Conservation (phyloP, 2,888 invertebrate species). For the Phortica magna region DNA sequence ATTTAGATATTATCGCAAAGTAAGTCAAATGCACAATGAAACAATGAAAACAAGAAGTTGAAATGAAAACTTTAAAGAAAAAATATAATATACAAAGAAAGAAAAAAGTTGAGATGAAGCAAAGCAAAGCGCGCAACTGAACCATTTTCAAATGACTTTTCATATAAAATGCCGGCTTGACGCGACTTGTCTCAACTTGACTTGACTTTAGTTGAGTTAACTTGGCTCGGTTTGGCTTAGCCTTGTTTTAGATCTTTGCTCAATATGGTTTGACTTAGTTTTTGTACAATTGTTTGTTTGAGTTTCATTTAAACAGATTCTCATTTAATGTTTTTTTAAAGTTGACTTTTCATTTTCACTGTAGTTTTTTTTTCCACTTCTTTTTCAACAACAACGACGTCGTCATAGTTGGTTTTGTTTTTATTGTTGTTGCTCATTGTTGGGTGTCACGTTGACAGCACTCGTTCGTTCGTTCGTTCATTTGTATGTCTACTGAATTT, state of each 20-base stretch:
- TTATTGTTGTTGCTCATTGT: constrained; percentile 61
- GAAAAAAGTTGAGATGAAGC: background rate
- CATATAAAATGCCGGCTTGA: background rate
- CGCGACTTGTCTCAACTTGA: background rate
- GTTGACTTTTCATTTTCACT: constrained; percentile 53
- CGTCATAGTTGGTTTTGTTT: constrained; percentile 50
- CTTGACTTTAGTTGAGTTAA: background rate
- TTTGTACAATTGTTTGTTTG: background rate
- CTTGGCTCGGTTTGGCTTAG: constrained; percentile 12
- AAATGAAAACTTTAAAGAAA: background rate
- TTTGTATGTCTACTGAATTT: background rate
- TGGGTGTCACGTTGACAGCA: constrained; percentile 52
- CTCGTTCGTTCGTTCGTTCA: constrained; percentile 9
- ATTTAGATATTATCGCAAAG: constrained; percentile 78
- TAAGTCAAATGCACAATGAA: constrained; percentile 61
- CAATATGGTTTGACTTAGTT: constrained; percentile 28
- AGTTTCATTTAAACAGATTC: constrained; percentile 3
- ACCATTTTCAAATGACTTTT: background rate
- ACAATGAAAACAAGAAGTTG: background rate
- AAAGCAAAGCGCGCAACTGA: too few relatives aligned
- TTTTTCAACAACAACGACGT: too few relatives aligned
- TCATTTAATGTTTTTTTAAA: constrained; percentile 5
- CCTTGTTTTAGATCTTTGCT: constrained; percentile 4
- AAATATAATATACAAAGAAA: too few relatives aligned
- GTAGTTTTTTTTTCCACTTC: constrained; percentile 37